Conservation (phyloP, 2,888 invertebrate species). For the Aleiodes leptofemur region DNA sequence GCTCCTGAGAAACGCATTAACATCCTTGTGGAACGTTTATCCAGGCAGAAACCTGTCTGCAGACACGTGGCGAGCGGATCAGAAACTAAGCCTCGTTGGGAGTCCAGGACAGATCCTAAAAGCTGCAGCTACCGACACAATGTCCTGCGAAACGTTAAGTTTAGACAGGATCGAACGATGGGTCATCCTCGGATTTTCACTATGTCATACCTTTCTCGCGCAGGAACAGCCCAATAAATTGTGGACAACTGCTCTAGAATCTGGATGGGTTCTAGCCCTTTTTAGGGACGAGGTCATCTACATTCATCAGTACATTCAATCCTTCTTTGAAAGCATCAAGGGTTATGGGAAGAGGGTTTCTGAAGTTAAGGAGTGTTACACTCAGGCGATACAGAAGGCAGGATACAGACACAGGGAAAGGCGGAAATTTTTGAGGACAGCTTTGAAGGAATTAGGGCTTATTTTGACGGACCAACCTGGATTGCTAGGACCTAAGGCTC, state of each 20-base stretch:
- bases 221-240: constrained; percentile 88
- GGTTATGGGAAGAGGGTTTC: constrained; percentile 94
- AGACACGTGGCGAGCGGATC: constrained; percentile 95
- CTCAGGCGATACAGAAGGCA: constrained; percentile 92
- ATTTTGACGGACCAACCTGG: constrained; percentile 99
- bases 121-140: constrained; percentile 95
- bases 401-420: constrained; percentile 95
- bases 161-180: constrained; percentile 97
- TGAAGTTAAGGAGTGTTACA: constrained; percentile 97
- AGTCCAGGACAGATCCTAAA: constrained; percentile 96
- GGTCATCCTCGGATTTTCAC: constrained; percentile 95
- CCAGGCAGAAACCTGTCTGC: constrained; percentile 93
- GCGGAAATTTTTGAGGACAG: constrained; percentile 95
- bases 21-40: constrained; percentile 92
- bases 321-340: constrained; percentile 96
- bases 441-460: constrained; percentile 94
- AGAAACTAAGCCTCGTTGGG: constrained; percentile 94
- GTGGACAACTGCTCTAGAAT: constrained; percentile 94
- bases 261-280: constrained; percentile 94
- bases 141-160: constrained; percentile 98
- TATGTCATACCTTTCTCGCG: constrained; percentile 92
- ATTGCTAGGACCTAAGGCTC: constrained; percentile 96
- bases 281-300: constrained; percentile 98
- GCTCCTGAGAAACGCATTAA: constrained; percentile 88
- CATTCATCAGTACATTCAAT: constrained; percentile 94